Conservation (phyloP, 2,888 invertebrate genomes). For the Nymphalis polychloros region DNA sequence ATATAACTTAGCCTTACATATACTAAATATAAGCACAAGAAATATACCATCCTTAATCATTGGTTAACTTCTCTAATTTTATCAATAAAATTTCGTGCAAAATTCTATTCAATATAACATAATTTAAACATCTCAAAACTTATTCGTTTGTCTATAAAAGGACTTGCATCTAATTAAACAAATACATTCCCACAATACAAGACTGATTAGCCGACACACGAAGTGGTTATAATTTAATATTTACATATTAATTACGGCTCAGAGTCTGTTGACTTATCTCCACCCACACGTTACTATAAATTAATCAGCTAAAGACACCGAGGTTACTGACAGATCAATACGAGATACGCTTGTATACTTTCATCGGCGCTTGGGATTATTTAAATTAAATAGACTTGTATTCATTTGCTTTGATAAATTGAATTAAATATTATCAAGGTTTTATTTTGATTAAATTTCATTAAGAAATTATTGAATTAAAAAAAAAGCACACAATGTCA, state of each 20-base stretch:
- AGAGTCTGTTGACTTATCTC: conserved; percentile 11
- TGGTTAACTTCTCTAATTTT: too few species aligned
- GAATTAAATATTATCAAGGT: neutral
- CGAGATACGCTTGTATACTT: conserved; percentile 7
- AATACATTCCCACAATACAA: conserved; percentile 1
- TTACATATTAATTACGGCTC: conserved; percentile 22
- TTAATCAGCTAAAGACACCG: conserved; percentile 16
- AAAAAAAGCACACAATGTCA: too few species aligned
- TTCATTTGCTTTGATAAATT: neutral
- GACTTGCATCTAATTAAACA: neutral
- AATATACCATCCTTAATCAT: too few species aligned
- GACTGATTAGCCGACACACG: conserved; percentile 10
- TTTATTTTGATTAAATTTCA: neutral
- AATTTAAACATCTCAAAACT: too few species aligned
- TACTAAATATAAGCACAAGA: too few species aligned
- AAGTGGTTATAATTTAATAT: conserved; percentile 18
- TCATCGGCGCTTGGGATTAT: conserved; percentile 1
- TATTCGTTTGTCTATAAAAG: too few species aligned
- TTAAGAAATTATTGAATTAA: neutral
- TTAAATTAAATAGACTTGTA: conserved; percentile 1
- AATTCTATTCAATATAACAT: too few species aligned
- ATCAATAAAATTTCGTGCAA: too few species aligned
- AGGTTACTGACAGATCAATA: conserved; percentile 6
- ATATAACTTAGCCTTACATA: too few species aligned
- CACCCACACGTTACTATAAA: conserved; percentile 7